Base-by-base conservation (phyloP, 2,113 vertebrate genomes). In the Hepsetus odoe region DNA sequence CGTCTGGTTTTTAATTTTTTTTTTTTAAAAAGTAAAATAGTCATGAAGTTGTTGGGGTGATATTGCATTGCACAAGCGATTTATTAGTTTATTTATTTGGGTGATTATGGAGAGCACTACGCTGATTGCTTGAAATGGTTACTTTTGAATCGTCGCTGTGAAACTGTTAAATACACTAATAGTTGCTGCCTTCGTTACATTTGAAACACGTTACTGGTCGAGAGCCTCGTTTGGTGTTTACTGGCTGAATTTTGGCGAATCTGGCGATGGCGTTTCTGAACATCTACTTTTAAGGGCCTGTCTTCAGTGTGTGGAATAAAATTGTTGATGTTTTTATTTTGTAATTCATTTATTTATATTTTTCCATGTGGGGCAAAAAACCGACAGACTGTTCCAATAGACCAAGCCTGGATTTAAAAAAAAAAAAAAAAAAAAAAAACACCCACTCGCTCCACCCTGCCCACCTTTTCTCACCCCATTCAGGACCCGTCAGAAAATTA, bases 381-480 rank as follows among this genome's bases (percentile, higher is more conserved):
- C n/a, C 46, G 33, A 74, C 28, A 49, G 24, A 59, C 32, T n/a
- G 18, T 33, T 69, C 28, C 12, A 61, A 51, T 49, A 49, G 28
- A 2, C 35, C 18, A 32, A n/a, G 35, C 40, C 9, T 77, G 20
- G 44, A 24, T 32, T 49, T 35, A 30, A 28, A 16, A 3, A 26
- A 38, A 59, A 46, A 71, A 46, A n/a, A n/a, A n/a, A 33, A 70
- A 46, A 72, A 71, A 72, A 70, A 32, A 70, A 53, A 28, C 11
- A 30, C 12, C 56, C 26, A 51, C 51, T 28, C n/a, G 10, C 18
- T 42, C 53, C 66, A 35, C 42, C 53, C n/a, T 71, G n/a, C 28
- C 51, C 65, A 77, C 75, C 58, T 77, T 68, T 68, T 49, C 66
- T 70, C 55, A 78, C 55, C 67, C 40, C 46, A 66, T 26, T 26